A percentile compares a stretch with the other conserved stretches of the same genome.
These are phyloP conservation scores for Mellilla xanthometata DNA, from an alignment of 2,888 invertebrate species.

Conservation along the genomic window DNA sequence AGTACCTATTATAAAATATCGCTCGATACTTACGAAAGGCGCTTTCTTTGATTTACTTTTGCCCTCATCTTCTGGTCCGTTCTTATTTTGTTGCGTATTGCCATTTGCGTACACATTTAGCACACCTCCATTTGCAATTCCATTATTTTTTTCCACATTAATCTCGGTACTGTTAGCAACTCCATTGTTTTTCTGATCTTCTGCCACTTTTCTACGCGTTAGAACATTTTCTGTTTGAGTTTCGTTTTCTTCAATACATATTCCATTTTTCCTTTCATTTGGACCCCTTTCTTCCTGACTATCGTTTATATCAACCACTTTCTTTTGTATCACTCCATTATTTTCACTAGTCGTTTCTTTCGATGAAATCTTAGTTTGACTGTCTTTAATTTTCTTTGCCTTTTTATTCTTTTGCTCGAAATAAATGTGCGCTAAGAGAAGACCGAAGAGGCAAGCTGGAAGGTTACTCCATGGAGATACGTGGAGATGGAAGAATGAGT, in stretches of 20 bases:
- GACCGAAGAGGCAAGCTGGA: conserved; percentile 25
- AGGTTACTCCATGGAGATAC: conserved; percentile 22
- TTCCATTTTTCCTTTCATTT: background rate
- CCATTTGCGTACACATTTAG: background rate
- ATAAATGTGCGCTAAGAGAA: conserved; percentile 22
- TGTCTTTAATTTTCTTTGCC: conserved; percentile 3
- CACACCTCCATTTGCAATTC: background rate
- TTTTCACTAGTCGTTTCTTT: background rate
- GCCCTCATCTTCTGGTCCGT: background rate
- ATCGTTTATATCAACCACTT: background rate
- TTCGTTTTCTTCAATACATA: background rate
- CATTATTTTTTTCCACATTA: background rate
- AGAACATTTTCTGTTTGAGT: background rate
- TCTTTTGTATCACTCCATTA: background rate
- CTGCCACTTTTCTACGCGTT: background rate
- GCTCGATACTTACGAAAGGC: conserved; percentile 4
- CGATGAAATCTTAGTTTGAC: background rate
- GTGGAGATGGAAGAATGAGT: conserved; percentile 13
- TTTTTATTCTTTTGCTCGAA: conserved; percentile 15
- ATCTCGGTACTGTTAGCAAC: background rate
- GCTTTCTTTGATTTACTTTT: background rate
- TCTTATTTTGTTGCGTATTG: background rate
- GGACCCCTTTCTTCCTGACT: background rate
- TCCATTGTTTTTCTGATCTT: background rate
- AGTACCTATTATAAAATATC: background rate